Evolutionary conservation across 2,888 invertebrate genomes (phyloP).

Genomic region (Stratiomys singularior): DNA sequence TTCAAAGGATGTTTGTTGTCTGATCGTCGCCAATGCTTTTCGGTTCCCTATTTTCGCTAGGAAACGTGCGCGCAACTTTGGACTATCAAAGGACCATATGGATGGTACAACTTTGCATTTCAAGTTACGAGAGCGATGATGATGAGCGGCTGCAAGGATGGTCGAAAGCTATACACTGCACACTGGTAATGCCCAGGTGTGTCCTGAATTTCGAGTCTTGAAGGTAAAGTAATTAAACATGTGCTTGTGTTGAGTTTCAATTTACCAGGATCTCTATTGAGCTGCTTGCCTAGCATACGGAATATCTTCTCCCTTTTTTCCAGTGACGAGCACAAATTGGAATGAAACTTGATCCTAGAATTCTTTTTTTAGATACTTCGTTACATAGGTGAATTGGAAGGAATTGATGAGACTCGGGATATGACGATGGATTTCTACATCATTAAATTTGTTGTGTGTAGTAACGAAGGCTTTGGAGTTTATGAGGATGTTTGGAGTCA

Average conservation of each 20-base stretch:
- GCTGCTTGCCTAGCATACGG: background rate
- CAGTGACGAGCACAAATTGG: background rate
- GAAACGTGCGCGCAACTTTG: background rate
- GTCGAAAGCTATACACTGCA: background rate
- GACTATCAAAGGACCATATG: background rate
- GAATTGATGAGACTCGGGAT: no score
- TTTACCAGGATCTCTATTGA: conserved; percentile 26
- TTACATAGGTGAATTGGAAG: no score
- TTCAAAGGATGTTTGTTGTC: background rate
- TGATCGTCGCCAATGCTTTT: background rate
- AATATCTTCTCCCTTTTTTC: background rate
- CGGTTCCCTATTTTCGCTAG: background rate
- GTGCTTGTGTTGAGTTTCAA: conserved; percentile 33
- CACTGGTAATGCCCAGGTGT: conserved; percentile 9
- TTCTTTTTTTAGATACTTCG: no score
- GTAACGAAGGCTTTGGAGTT: no score
- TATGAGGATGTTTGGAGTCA: no score
- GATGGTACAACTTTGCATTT: conserved; percentile 4
- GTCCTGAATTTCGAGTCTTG: conserved; percentile 19
- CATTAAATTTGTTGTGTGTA: no score
- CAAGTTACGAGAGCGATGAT: background rate
- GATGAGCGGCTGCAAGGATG: background rate
- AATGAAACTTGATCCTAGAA: background rate
- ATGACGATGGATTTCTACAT: no score
- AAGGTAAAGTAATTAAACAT: conserved; percentile 37